Evolutionary conservation across 2,888 invertebrate genomes (phyloP).

Genomic region (Panopea generosa): DNA sequence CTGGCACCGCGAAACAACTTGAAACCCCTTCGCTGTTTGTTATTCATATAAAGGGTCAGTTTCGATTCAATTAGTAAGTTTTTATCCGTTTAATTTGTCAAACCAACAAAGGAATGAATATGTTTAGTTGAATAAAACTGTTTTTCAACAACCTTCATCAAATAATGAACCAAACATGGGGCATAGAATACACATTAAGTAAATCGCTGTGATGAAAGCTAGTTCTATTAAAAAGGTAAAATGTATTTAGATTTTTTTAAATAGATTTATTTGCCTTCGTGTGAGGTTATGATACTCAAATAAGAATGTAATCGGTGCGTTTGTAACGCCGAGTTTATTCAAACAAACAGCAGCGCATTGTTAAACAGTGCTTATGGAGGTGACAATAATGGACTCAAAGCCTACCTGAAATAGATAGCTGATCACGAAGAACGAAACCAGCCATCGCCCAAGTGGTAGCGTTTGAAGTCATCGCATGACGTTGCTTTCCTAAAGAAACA

Average conservation of each 20-base stretch:
- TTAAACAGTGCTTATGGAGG: constrained; percentile 28
- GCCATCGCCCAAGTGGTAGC: constrained; percentile 24
- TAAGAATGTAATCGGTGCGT: constrained; percentile 33
- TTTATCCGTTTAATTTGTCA: constrained; percentile 64
- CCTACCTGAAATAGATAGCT: constrained; percentile 43
- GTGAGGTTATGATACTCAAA: constrained; percentile 46
- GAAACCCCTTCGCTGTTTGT: constrained; percentile 60
- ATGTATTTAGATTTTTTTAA: constrained; percentile 17
- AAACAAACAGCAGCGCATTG: constrained; percentile 35
- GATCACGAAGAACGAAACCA: not conserved
- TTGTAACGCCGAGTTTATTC: constrained; percentile 46
- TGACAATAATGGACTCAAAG: constrained; percentile 12
- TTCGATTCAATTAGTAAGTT: constrained; percentile 61
- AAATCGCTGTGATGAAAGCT: not conserved
- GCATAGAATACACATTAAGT: constrained; percentile 17
- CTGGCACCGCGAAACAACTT: constrained; percentile 46
- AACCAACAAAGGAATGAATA: constrained; percentile 46
- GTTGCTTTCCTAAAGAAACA: not conserved
- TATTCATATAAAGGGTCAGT: constrained; percentile 37
- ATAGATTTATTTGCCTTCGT: constrained; percentile 46
- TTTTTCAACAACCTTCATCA: constrained; percentile 58
- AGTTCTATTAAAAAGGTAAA: not conserved
- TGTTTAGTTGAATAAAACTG: constrained; percentile 54
- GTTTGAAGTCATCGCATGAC: constrained; percentile 16
- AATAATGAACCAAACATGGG: constrained; percentile 49